phyloP scores from a whole-genome alignment of 2,797 vertebrate genomes.

The Potorous gilbertii region DNA sequence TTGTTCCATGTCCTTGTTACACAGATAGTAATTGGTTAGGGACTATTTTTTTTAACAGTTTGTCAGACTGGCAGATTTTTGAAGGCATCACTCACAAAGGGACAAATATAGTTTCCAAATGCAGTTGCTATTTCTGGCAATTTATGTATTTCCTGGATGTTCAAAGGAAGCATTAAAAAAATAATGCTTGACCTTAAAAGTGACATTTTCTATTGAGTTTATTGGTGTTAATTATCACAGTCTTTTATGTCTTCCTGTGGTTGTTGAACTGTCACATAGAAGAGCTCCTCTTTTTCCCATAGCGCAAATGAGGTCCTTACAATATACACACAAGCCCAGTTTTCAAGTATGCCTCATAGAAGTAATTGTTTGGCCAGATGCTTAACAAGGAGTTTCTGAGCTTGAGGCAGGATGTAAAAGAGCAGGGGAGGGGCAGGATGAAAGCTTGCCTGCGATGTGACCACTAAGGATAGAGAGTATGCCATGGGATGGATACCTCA shows the following conservation, averaged over 20 bases:
- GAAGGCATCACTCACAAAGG: constrained; percentile 41
- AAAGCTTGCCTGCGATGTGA: neutral
- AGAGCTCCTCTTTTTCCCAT: neutral
- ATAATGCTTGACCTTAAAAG: constrained; percentile 9
- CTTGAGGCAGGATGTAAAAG: neutral
- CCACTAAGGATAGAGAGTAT: neutral
- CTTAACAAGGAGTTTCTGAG: neutral
- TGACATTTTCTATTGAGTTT: constrained; percentile 18
- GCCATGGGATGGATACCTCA: neutral
- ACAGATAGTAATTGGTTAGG: constrained; percentile 31
- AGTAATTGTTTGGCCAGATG: constrained; percentile 2
- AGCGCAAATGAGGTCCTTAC: constrained; percentile 4
- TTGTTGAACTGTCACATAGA: constrained; percentile 15
- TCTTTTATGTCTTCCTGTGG: constrained; percentile 1
- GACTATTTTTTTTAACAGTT: constrained; percentile 15
- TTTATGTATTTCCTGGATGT: constrained; percentile 26
- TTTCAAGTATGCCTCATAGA: constrained; percentile 24
- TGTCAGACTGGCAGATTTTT: constrained; percentile 11
- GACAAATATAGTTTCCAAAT: constrained; percentile 6
- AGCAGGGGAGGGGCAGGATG: neutral
- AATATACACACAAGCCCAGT: neutral
- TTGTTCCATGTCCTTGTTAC: constrained; percentile 48
- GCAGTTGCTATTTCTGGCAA: neutral
- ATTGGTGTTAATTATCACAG: constrained; percentile 15
- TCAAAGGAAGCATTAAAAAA: neutral